Percentiles rank a stretch among this genome's conserved stretches.
phyloP scores from a whole-genome alignment of 2,888 invertebrate species.

The Epiperipatus broadwayi region DNA sequence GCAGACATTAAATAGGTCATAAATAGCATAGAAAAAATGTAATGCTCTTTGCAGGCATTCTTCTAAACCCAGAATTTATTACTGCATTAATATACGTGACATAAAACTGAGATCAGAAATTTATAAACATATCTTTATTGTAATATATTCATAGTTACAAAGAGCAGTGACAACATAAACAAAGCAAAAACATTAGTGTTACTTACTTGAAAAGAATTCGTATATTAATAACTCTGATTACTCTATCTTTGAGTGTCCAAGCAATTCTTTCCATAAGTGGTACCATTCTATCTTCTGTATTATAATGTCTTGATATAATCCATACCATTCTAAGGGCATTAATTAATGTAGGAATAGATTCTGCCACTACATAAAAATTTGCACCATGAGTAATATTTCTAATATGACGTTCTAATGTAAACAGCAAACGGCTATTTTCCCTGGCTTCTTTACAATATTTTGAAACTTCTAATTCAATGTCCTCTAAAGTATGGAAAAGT shows the following conservation, averaged over 20 bases:
- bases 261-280: constrained; percentile 61
- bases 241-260: constrained; percentile 56
- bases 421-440: constrained; percentile 56
- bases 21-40: too few species aligned
- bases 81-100: too few species aligned
- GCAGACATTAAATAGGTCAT: too few species aligned
- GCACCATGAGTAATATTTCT: constrained; percentile 50
- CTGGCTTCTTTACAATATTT: constrained; percentile 48
- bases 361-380: constrained; percentile 48
- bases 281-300: constrained; percentile 65
- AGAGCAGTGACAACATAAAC: background rate
- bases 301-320: constrained; percentile 69
- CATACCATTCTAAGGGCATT: constrained; percentile 72
- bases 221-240: constrained; percentile 47
- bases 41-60: too few species aligned
- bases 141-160: background rate
- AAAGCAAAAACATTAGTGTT: constrained; percentile 11
- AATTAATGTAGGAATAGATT: constrained; percentile 54
- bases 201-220: constrained; percentile 55
- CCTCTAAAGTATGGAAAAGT: constrained; percentile 39
- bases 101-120: too few species aligned
- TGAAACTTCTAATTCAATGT: constrained; percentile 41
- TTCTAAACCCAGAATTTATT: too few species aligned
- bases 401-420: constrained; percentile 51
- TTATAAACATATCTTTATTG: too few species aligned